phyloP scores from a whole-genome alignment of 1,140 invertebrate genomes.

The Aphidius ervi region DNA sequence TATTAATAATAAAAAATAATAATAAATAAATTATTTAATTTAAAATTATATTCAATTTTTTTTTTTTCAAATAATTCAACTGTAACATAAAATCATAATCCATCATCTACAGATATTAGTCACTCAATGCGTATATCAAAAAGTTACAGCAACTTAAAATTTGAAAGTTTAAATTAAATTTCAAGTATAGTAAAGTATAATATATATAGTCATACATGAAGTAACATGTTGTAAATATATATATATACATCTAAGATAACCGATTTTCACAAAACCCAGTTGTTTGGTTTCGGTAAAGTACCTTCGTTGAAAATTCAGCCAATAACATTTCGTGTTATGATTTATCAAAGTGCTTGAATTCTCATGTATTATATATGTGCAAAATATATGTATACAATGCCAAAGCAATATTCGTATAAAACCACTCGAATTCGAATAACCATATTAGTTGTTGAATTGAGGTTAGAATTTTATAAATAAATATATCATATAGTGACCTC shows the following conservation, averaged over 20 bases:
- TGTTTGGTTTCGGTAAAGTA: background rate
- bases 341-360: conserved; percentile 11
- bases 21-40: too few species aligned
- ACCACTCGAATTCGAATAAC: conserved; percentile 14
- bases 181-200: background rate
- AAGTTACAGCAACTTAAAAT: background rate
- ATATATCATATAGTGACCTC: too few species aligned
- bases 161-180: conserved; percentile 15
- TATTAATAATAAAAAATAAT: too few species aligned
- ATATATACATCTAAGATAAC: too few species aligned
- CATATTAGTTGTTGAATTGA: conserved; percentile 12
- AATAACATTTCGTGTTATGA: conserved; percentile 3
- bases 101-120: too few species aligned
- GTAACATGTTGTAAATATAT: too few species aligned
- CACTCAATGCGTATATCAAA: background rate
- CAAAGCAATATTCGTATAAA: background rate
- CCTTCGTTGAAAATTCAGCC: background rate
- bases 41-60: too few species aligned
- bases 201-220: background rate
- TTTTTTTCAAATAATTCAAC: too few species aligned
- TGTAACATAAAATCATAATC: too few species aligned
- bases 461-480: too few species aligned
- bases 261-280: too few species aligned
- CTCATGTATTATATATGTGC: background rate
- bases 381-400: background rate